Evolutionary conservation across 2,797 vertebrate genomes (phyloP).

Genomic region (Alcedo atthis): DNA sequence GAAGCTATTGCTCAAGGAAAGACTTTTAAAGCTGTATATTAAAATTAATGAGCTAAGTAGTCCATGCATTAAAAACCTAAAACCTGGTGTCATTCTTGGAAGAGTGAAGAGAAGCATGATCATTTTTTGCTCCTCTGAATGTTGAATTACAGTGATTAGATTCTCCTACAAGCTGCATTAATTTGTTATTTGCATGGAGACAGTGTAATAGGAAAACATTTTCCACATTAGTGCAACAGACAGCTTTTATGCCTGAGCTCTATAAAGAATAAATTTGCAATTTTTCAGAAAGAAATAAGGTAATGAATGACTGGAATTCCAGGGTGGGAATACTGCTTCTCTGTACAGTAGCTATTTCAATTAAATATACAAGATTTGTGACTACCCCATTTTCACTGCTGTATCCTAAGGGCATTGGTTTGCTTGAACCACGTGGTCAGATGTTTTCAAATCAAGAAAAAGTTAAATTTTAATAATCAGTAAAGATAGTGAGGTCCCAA

Average conservation of each 20-base stretch:
- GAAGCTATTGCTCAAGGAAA: constrained; percentile 17
- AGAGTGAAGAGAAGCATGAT: constrained; percentile 47
- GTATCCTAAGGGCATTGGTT: background rate
- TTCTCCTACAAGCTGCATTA: constrained; percentile 62
- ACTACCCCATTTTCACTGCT: background rate
- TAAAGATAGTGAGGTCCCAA: constrained; percentile 1
- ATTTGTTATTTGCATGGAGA: constrained; percentile 70
- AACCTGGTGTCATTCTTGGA: constrained; percentile 61
- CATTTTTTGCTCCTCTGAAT: constrained; percentile 71
- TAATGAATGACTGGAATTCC: constrained; percentile 58
- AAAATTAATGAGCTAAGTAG: constrained; percentile 63
- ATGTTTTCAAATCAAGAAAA: constrained; percentile 8
- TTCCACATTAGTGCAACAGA: constrained; percentile 67
- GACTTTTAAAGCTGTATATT: constrained; percentile 52
- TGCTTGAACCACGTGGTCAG: background rate
- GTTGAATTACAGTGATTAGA: constrained; percentile 70
- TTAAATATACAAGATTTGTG: constrained; percentile 28
- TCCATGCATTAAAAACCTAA: constrained; percentile 49
- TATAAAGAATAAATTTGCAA: constrained; percentile 62
- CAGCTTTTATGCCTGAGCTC: constrained; percentile 54
- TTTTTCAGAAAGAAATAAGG: constrained; percentile 57
- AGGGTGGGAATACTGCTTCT: constrained; percentile 26
- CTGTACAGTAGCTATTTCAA: constrained; percentile 33
- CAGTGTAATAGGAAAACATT: constrained; percentile 62
- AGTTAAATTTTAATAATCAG: constrained; percentile 32